phyloP scores from a whole-genome alignment of 2,113 vertebrate genomes.

The Neodon shergylaensis region DNA sequence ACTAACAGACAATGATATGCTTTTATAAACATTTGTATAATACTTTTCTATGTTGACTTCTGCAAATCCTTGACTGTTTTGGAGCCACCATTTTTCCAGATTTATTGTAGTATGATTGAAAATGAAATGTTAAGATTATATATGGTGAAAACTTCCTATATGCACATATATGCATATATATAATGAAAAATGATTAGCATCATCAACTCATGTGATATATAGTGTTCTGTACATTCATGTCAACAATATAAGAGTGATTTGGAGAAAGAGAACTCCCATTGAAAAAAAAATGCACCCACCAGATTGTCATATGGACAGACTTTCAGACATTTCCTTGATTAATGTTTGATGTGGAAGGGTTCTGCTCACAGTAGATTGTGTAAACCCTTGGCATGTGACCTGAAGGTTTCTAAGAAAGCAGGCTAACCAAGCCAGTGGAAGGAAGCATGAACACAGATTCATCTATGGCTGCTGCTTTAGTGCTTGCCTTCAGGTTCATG shows the following conservation, averaged over 20 bases:
- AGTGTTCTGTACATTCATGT: neutral
- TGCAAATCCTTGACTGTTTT: neutral
- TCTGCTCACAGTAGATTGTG: neutral
- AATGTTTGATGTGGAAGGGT: neutral
- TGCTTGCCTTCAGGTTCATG: neutral
- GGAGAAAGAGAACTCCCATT: neutral
- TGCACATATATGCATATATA: neutral
- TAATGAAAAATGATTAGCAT: too few species aligned
- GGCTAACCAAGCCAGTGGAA: neutral
- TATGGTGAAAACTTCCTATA: neutral
- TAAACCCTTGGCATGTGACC: neutral
- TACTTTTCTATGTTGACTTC: neutral
- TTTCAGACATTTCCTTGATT: neutral
- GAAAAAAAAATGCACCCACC: neutral
- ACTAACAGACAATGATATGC: neutral
- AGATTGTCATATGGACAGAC: neutral
- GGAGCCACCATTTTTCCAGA: neutral
- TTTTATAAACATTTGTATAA: neutral
- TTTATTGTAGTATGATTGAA: neutral
- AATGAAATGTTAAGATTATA: neutral
- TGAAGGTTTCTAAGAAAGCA: neutral
- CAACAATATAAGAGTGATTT: neutral
- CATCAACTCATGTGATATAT: too few species aligned
- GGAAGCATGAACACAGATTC: neutral
- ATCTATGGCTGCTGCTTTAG: neutral